Base-by-base conservation (phyloP, 2,888 invertebrate species). In the Nudaria mundana region DNA sequence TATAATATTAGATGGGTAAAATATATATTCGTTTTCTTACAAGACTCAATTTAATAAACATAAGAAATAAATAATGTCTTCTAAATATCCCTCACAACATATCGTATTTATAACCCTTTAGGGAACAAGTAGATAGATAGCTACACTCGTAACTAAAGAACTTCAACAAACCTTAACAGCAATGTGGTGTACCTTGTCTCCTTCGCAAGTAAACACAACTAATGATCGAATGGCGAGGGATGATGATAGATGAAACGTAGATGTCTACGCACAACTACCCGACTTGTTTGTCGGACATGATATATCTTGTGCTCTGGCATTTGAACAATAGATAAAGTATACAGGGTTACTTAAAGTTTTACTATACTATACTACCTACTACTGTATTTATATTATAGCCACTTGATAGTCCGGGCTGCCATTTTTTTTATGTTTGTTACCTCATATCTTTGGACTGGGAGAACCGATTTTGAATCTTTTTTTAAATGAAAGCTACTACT, bases 181-280 rank as follows among this genome's bases (percentile, higher is more conserved):
- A 84, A 79, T 82, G 59, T 70, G 71, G 65, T 88, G 87, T 88
- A 77, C 71, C 69, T 62, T 84, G 87, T 87, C 87, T 71, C 53
- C 60, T 56, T 58, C 59, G 63, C 64, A 70, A 75, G 77, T 70
- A 83, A 85, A 88, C 85, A 84, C 48, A 48, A 67, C 77, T 86
- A 83, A 87, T 88, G 87, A 88, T 85, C 70, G 85, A 87, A 71
- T 70, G 75, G 75, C 69, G 65, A 52, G 61, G 64, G 68, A 81
- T 78, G 76, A 85, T 85, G 88, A 88, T 88, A 82, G 86, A 88
- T 88, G 86, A 77, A 76, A 78, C 76, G 75, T 68, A 71, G 76
- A 76, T 80, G 77, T 78, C 79, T 68, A 81, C 83, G 80, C 83
- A 81, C 74, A 66, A 61, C 68, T 71, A 73, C 68, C 69, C 60